Evolutionary conservation across 2,113 vertebrate genomes (phyloP).

Genomic region (Puffinus mauretanicus): DNA sequence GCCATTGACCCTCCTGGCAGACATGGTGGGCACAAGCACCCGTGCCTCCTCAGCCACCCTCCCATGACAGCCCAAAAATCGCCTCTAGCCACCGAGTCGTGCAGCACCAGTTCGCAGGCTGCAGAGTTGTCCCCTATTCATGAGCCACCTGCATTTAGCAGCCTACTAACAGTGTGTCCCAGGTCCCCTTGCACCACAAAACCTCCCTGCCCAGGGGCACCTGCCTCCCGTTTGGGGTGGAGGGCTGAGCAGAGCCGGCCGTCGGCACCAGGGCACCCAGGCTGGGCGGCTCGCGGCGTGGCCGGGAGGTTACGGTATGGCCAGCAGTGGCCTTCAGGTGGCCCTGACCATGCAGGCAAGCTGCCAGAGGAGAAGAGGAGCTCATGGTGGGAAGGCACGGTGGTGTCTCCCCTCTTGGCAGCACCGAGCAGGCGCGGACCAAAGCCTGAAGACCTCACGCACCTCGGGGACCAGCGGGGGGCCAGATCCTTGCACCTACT

Average conservation of each 20-base stretch:
- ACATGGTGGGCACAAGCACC: background rate
- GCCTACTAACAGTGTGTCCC: background rate
- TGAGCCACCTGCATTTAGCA: background rate
- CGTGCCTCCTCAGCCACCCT: background rate
- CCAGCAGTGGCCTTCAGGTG: background rate
- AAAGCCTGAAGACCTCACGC: background rate
- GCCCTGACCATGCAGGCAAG: background rate
- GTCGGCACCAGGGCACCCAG: accelerated
- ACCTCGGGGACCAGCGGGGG: background rate
- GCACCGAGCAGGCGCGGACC: accelerated
- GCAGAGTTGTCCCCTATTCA: background rate
- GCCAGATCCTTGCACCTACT: background rate
- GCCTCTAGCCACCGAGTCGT: background rate
- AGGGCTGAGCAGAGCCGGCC: background rate
- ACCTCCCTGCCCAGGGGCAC: background rate
- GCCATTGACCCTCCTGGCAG: background rate
- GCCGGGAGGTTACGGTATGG: background rate
- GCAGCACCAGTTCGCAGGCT: background rate
- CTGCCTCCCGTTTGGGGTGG: background rate
- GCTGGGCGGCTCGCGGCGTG: accelerated
- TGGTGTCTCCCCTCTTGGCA: accelerated
- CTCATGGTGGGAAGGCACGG: background rate
- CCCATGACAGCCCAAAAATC: background rate
- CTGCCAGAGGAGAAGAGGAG: background rate
- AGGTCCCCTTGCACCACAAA: background rate